Evolutionary conservation across 2,888 invertebrate species (phyloP).

Genomic region (Oxyscelio sp.): DNA sequence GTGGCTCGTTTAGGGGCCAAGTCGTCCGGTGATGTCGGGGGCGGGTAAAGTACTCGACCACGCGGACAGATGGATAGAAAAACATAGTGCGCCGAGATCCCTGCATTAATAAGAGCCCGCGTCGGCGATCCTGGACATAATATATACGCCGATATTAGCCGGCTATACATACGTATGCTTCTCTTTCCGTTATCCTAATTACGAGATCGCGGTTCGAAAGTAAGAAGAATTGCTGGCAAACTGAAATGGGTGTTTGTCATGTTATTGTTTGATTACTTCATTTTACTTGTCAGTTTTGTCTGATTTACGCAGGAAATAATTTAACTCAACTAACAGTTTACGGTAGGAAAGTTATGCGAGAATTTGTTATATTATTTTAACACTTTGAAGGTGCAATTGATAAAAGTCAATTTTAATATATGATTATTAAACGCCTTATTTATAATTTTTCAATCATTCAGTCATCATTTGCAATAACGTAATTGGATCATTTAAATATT

Average conservation of each 20-base stretch:
- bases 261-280: background rate
- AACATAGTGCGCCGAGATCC: conserved; percentile 12
- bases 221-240: conserved; percentile 1
- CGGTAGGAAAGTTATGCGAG: too few relatives aligned
- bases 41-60: conserved; percentile 54
- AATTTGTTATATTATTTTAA: too few relatives aligned
- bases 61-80: conserved; percentile 31
- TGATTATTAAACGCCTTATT: too few relatives aligned
- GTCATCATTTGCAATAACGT: too few relatives aligned
- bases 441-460: too few relatives aligned
- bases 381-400: too few relatives aligned
- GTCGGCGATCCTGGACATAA: conserved; percentile 6
- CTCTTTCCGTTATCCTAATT: conserved; percentile 44
- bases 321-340: too few relatives aligned
- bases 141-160: conserved; percentile 45
- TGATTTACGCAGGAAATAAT: background rate
- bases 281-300: background rate
- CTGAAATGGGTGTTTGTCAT: background rate
- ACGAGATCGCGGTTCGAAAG: conserved; percentile 20
- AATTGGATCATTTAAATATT: too few relatives aligned
- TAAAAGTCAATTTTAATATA: too few relatives aligned
- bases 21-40: conserved; percentile 55
- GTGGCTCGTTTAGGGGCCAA: conserved; percentile 64
- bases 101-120: too few relatives aligned
- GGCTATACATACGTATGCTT: conserved; percentile 22